Base-by-base conservation (phyloP, 1,140 invertebrate genomes). In the Atopsyche davidsoni region DNA sequence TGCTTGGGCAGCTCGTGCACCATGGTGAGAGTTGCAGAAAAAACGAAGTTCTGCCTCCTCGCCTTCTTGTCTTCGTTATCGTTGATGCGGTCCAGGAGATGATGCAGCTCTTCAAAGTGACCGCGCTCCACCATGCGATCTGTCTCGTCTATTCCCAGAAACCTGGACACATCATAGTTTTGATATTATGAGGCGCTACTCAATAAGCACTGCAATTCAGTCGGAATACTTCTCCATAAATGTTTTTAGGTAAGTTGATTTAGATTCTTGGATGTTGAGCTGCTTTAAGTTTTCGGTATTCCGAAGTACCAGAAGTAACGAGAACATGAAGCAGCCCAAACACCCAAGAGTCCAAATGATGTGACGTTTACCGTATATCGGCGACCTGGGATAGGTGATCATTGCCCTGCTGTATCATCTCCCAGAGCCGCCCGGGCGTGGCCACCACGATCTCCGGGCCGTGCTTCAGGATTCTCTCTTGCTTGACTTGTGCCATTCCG, bases 101-200 rank as follows among this genome's bases (percentile, higher is more conserved):
- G 77, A 23, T 87, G 77, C 2, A 99, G 66, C 69, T 99, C 96
- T 61, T 91, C 80, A 74, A 98, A 99, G 71, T 99, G 96, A 13
- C 92, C 92, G 57, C 85, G 87, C 64, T 99, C 96, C 13, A 98
- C 74, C 95, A 99, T 98, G 58, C 96, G 78, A 71, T 99, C 97
- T 0, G 96, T 96, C 79, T 99, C 97, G 70, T 99, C 97, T 51
- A 99, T 90, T 0, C 92, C 95, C 46, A 99, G 71, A 67, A 83
- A 92, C 53, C 83, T 84, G 46, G 71, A 65, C 57, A 28, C 38
- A 17, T 55, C 44, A 42, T 50, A 25, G 31, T 14, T 6, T 28
- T 14, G 6, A 49, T 21, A 7, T 34, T 17, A n/a, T n/a, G n/a
- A n/a, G n/a, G n/a, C n/a, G n/a, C 7, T 28, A n/a, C n/a, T 7